Base-by-base conservation (phyloP, 2,113 vertebrate genomes). In the Calidris pugnax region DNA sequence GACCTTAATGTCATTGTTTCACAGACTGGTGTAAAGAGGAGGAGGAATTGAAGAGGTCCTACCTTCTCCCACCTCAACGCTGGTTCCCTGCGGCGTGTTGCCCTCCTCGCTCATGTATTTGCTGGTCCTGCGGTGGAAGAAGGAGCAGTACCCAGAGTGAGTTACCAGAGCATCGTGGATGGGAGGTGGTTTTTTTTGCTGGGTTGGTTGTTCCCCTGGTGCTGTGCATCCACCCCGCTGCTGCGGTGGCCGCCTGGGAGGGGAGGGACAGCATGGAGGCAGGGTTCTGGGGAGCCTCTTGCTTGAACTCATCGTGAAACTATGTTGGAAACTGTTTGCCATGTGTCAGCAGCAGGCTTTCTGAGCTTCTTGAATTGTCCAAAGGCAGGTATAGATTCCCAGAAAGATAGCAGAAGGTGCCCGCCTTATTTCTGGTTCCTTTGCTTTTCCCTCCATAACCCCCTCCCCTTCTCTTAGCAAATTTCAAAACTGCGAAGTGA, bases 101-200 rank as follows among this genome's bases (percentile, higher is more conserved):
- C 41, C 6, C n/a, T 75, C 41, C 35, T 62, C 0, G 1, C 28
- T 89, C 1, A 3, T 37, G n/a, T 20, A 13, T 67, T 62, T 4
- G 6, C 45, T 78, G 66, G 16, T 30, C 12, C 17, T 2, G 1
- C 18, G 1, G 14, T 8, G 24, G 67, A 75, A 59, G 37, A 30
- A 27, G 47, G 12, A 33, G 51, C 8, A 12, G 22, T 26, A 50
- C 37, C 10, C n/a, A 19, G 53, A 59, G 24, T 1, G 1, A 68
- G 37, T 47, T 67, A 17, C 2, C 5, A 6, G 30, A 17, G 33
- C 20, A 3, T 82, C 7, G 3, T 1, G 1, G 47, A 27, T 1
- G 0, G 32, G 37, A 14, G 10, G 32, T 50, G 2, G 16, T 18
- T 76, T 72, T 72, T 73, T 37, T 17, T 3, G 8, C 32, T 76